Evolutionary conservation across 1,140 invertebrate species (phyloP), one percentile per base, ranked within the genome.

Genomic region (Coelopa frigida): DNA sequence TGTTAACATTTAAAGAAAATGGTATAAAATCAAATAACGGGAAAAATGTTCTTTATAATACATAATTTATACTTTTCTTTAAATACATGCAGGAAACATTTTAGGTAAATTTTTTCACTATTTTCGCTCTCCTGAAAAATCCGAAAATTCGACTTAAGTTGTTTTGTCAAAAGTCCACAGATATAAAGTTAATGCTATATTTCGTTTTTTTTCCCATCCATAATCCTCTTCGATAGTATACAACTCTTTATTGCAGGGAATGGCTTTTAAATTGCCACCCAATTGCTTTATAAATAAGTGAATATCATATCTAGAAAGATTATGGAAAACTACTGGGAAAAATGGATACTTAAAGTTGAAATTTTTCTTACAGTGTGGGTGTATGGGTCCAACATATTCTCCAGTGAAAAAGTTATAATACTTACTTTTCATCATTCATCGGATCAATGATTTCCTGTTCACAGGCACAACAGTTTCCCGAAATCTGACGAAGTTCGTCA

Each of bases 241-340:
- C 23, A 56, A 53, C 50, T 73, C 65, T 45, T 61, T 61, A 32
- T 61, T 69, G 27, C 65, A 57, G 1, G 66, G 63, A 24, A 72
- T 67, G 22, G 64, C 51, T 15, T 51, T 51, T 20, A 70, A 64
- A 23, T 58, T 18, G 3, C 53, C 54, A 20, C 56, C 48, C 6
- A 70, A 31, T 40, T 53, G 57, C 43, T 61, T 49, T 4, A 72
- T 53, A 44, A 72, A 58, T n/a, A 70, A 50, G 51, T 72, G 67
- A 29, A 42, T 45, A 53, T 70, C 58, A 49, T 66, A 64, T 7
- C 53, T 42, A 4, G 61, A 58, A 42, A 68, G 54, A 55, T 65
- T 61, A 56, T 65, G 61, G 40, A 69, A 70, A 44, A 68, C 52
- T 18, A 72, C 50, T 18, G n/a, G 69, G 66, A 45, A 71, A 44